Evolutionary conservation across 2,113 vertebrate species (phyloP), one percentile per base, ranked within the genome.

Genomic region (Lota lota): DNA sequence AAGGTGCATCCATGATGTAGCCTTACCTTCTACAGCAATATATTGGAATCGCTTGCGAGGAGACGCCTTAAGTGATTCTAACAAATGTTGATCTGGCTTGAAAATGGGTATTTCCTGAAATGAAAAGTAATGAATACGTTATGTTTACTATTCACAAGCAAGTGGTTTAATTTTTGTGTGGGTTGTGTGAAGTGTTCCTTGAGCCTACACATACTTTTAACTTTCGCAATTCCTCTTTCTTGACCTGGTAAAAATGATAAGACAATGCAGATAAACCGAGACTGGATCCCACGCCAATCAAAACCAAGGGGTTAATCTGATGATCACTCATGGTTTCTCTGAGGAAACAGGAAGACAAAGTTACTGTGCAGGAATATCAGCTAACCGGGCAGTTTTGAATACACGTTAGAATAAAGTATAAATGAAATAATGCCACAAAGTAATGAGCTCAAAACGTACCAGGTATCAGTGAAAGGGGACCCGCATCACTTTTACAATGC

Each of bases 1-100:
- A 24, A 10, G 36, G 11, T 40, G 6, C 36, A 12, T 17, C 6
- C 15, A 17, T 54, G 53, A 18, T 40, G 20, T 60, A 22, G 33
- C 36, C 36, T 40, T 82, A 92, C 92, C 92, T 90, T 93, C 91
- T 19, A 93, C 80, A 62, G 88, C 91, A 47, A 89, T 91, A 74
- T 93, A 93, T 40, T 88, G 85, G 11, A 93, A 83, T 5, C 84
- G 50, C 68, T 73, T 88, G 65, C 80, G 73, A 0, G 79, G 74
- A n/a, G 87, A 36, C 0, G 88, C 67, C 3, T 78, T 88, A 58
- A 93, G 73, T 4, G 87, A 57, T 59, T 58, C 80, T n/a, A 88
- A 15, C 68, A 93, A 66, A 61, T 90, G 81, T 57, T 88, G 57
- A 70, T 91, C 87, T 22, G 88, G 86, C 58, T 81, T 84, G 79